A percentile compares a stretch with the other conserved stretches of the same genome.
phyloP scores from a whole-genome alignment of 2,797 vertebrate species.

The Gallirallus australis region DNA sequence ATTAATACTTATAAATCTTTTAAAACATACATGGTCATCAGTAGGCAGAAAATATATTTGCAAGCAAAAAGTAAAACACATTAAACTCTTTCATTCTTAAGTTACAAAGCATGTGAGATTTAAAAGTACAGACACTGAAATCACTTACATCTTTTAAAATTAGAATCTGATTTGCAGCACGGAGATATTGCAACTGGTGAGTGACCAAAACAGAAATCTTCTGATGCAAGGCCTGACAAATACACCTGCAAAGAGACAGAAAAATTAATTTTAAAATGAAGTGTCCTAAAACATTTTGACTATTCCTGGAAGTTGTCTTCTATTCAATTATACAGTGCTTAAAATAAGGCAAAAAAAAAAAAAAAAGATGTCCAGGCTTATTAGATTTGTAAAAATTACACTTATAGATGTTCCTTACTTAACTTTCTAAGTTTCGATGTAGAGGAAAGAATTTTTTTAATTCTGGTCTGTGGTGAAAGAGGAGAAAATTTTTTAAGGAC shows the following conservation, averaged over 20 bases:
- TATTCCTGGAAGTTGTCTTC: not conserved
- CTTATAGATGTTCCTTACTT: not conserved
- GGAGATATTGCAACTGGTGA: constrained; percentile 94
- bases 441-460: not conserved
- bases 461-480: not conserved
- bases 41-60: not conserved
- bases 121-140: not conserved
- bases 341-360: not conserved
- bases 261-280: not conserved
- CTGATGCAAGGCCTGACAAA: constrained; percentile 90
- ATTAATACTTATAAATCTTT: not conserved
- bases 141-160: constrained; percentile 91
- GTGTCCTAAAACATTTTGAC: not conserved
- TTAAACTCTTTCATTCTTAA: not conserved
- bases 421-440: not conserved
- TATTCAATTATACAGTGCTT: not conserved
- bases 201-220: constrained; percentile 94
- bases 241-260: constrained; percentile 84
- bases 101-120: not conserved
- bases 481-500: not conserved
- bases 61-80: not conserved
- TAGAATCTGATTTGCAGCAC: constrained; percentile 89
- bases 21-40: not conserved
- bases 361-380: not conserved
- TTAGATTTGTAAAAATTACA: not conserved